Base-by-base conservation (phyloP, 2,888 invertebrate species). In the Gastracanthus pulcherrimus region DNA sequence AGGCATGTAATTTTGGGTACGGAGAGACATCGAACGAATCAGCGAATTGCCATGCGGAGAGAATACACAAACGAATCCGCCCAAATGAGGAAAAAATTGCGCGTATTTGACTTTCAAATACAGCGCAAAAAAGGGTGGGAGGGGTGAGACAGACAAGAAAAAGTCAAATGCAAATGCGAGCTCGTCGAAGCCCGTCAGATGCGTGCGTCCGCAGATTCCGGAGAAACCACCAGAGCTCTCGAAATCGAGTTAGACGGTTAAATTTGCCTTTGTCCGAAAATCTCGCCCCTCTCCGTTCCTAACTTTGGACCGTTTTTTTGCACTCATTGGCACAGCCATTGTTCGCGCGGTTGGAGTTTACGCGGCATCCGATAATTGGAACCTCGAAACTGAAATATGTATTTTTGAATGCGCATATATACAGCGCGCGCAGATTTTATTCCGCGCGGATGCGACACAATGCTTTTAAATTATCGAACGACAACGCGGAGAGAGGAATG, bases 191-290 rank as follows among this genome's bases (percentile, higher is more conserved):
- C 41, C 67, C 11, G 67, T 29, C 45, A 23, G 31, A 16, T 36
- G 51, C 48, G 34, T 34, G 11, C 26, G 26, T 5, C 7, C 29
- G 26, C 36, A n/a, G n/a, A n/a, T n/a, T n/a, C n/a, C n/a, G n/a
- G 36, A 55, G 55, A 55, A 71, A 71, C n/a, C 36, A 55, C 7
- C 23, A 36, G 36, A 74, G 16, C 45, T 29, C 51, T 16, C 58
- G 41, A 67, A 78, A 67, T 67, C 29, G 29, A 48, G 81, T 83
- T 84, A 81, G 83, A 75, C 78, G 80, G 51, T 77, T 78, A 77
- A 80, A 80, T 79, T 71, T 51, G 62, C 60, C 55, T 74, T 72
- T 55, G 79, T 80, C 66, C 34, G 36, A 60, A 74, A 79, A 74
- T 29, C 38, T 11, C 31, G 23, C 6, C n/a, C n/a, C n/a, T n/a